Conservation (phyloP, 92 coral and sea anemone species). For the Blastomussa wellsi region DNA sequence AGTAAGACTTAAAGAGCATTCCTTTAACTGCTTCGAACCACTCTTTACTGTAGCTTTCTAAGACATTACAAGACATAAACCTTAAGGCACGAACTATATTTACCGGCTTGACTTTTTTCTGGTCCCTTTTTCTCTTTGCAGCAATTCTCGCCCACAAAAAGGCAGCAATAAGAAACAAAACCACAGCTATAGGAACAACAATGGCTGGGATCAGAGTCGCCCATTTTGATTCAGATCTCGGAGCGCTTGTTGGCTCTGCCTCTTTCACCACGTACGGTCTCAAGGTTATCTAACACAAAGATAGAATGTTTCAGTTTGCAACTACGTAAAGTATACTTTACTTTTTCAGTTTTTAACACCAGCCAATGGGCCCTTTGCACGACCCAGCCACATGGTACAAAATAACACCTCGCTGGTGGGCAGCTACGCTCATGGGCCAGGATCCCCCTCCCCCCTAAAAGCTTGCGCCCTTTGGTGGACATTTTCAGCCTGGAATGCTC, state of each 20-base stretch:
- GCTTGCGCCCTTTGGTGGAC: not conserved
- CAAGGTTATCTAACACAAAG: conserved; percentile 30
- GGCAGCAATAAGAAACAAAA: conserved; percentile 47
- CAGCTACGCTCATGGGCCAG: too few species aligned
- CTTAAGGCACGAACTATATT: too few species aligned
- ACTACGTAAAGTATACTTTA: not conserved
- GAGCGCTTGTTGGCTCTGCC: not conserved
- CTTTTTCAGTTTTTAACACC: not conserved
- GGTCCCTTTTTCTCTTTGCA: conserved; percentile 47
- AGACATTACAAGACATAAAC: not conserved
- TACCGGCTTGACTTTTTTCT: conserved; percentile 28
- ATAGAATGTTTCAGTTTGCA: too few species aligned
- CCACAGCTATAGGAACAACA: conserved; percentile 47
- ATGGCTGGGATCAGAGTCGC: conserved; percentile 46
- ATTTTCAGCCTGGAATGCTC: not conserved
- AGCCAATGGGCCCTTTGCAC: not conserved
- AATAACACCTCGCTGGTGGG: too few species aligned
- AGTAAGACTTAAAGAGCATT: too few species aligned
- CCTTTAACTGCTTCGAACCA: not conserved
- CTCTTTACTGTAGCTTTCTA: not conserved
- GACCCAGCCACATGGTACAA: too few species aligned
- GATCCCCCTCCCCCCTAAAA: too few species aligned
- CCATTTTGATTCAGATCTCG: conserved; percentile 1
- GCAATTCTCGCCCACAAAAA: conserved; percentile 45
- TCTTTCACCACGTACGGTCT: conserved; percentile 34